phyloP scores from a whole-genome alignment of 2,888 invertebrate species.

The Campoplex capitator region DNA sequence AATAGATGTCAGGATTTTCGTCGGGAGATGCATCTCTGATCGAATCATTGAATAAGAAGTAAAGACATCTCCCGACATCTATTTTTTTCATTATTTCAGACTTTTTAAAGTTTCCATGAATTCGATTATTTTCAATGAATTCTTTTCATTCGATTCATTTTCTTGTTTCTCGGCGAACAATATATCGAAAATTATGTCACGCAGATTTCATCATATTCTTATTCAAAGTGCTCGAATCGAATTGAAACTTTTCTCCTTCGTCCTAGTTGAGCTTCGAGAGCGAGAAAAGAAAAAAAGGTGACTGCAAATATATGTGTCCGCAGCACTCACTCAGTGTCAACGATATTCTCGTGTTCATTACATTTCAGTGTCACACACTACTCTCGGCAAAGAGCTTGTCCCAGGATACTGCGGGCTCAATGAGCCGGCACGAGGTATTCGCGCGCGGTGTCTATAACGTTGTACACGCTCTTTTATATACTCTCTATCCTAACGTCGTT shows the following conservation, averaged over 20 bases:
- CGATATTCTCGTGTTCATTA: conserved; percentile 42
- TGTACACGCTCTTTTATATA: background rate
- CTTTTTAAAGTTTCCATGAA: no score
- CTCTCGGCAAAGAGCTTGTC: conserved; percentile 22
- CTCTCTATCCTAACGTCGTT: conserved; percentile 51
- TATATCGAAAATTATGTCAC: background rate
- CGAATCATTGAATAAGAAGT: no score
- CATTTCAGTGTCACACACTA: conserved; percentile 53
- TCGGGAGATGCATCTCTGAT: no score
- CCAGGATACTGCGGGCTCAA: conserved; percentile 42
- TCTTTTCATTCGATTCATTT: no score
- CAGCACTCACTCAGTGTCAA: conserved; percentile 45
- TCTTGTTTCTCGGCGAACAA: no score
- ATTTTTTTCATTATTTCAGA: no score
- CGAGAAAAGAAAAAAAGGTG: background rate
- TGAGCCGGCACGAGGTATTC: conserved; percentile 58
- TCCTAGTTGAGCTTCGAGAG: background rate
- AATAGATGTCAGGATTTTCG: no score
- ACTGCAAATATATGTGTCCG: background rate
- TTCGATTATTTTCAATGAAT: no score
- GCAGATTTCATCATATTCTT: no score
- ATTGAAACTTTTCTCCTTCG: no score
- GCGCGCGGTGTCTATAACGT: background rate
- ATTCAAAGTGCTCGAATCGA: no score
- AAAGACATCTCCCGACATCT: no score